phyloP scores from a whole-genome alignment of 1,140 invertebrate species.

The Thaumetopoea pityocampa region DNA sequence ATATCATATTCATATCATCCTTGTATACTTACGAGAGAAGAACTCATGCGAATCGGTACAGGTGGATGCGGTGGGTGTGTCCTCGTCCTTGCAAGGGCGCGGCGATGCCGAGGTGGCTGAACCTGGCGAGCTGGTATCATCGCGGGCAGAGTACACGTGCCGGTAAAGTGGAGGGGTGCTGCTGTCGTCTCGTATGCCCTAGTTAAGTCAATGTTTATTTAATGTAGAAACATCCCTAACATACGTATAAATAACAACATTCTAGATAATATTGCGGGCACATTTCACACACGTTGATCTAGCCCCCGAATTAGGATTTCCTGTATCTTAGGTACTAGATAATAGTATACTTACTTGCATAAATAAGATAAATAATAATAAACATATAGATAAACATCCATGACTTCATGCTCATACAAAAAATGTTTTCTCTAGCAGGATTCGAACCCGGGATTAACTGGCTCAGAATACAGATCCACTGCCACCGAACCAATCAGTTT shows the following conservation, averaged over 20 bases:
- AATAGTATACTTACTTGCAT: neutral
- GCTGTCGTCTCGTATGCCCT: constrained; percentile 60
- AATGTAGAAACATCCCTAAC: too few species aligned
- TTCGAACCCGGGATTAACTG: too few species aligned
- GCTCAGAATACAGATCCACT: too few species aligned
- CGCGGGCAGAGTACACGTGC: constrained; percentile 48
- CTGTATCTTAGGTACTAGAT: neutral
- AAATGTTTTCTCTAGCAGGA: too few species aligned
- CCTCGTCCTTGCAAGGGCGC: constrained; percentile 65
- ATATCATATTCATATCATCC: neutral
- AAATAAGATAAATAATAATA: constrained; percentile 9
- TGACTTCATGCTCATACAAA: too few species aligned
- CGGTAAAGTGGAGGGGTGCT: constrained; percentile 62
- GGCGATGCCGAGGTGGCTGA: constrained; percentile 70
- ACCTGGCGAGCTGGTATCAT: constrained; percentile 70
- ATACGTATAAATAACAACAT: too few species aligned
- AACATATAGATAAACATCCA: too few species aligned
- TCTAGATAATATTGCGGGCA: too few species aligned
- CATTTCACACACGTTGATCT: too few species aligned
- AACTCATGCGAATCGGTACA: constrained; percentile 65
- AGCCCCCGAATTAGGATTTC: too few species aligned
- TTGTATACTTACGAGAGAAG: constrained; percentile 48
- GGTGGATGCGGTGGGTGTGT: constrained; percentile 31
- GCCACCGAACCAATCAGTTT: too few species aligned
- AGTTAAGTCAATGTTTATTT: neutral